phyloP scores from a whole-genome alignment of 2,113 vertebrate species.

The Menidia beryllina region DNA sequence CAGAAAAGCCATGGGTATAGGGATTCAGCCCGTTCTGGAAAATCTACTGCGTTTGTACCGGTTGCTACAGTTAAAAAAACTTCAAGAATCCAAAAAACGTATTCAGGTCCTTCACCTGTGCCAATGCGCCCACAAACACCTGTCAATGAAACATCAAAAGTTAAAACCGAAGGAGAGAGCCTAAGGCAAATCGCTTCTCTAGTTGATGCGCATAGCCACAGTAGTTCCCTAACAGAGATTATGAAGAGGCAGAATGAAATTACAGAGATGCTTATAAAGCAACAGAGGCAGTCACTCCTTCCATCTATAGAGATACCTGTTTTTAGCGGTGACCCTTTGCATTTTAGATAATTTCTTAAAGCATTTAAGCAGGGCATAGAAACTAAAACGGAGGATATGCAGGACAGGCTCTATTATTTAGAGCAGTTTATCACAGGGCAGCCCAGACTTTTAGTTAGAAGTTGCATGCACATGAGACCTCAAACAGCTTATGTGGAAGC shows the following conservation, averaged over 20 bases:
- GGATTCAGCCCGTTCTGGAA: background rate
- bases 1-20: too few relatives aligned
- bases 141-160: background rate
- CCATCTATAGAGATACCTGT: background rate
- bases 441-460: background rate
- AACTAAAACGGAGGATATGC: background rate
- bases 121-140: background rate
- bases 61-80: background rate
- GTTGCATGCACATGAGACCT: slow-evolving; percentile 9
- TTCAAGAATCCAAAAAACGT: background rate
- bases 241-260: slow-evolving; percentile 5
- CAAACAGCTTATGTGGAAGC: slow-evolving; percentile 1
- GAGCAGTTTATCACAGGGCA: slow-evolving; percentile 7
- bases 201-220: background rate
- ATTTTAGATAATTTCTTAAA: background rate
- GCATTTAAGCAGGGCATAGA: background rate
- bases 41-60: slow-evolving; percentile 4
- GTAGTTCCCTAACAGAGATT: background rate
- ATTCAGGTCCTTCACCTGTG: background rate
- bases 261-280: background rate
- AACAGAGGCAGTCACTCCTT: background rate
- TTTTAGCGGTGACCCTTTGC: background rate
- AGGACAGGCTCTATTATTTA: slow-evolving; percentile 3
- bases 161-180: background rate
- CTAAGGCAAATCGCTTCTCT: background rate